Percentiles rank a stretch among this genome's conserved stretches.
Evolutionary conservation across 1,140 invertebrate genomes (phyloP).

Genomic region (Medauroidea extradentata): DNA sequence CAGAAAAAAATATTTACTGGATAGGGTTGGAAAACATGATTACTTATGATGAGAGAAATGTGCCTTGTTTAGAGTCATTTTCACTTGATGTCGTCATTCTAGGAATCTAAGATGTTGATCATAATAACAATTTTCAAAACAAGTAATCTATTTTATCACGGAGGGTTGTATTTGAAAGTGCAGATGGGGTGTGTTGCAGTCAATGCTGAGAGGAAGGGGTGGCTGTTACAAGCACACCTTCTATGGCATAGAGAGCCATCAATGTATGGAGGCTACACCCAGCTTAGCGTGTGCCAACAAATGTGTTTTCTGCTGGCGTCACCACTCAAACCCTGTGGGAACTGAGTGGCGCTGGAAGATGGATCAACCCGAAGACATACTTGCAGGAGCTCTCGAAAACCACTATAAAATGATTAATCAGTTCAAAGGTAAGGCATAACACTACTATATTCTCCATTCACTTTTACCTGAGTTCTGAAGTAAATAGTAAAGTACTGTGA

Average conservation of each 20-base stretch:
- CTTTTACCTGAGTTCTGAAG: too few relatives aligned
- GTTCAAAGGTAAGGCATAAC: constrained; percentile 51
- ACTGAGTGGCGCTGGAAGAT: constrained; percentile 65
- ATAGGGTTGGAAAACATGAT: too few relatives aligned
- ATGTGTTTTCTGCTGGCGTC: constrained; percentile 66
- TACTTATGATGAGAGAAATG: too few relatives aligned
- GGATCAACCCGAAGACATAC: constrained; percentile 52
- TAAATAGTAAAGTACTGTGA: neutral
- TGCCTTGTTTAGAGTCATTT: too few relatives aligned
- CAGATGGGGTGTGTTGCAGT: too few relatives aligned
- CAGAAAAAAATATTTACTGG: too few relatives aligned
- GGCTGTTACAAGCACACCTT: constrained; percentile 67
- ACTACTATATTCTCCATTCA: too few relatives aligned
- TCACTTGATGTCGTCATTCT: too few relatives aligned
- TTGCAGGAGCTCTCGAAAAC: constrained; percentile 51
- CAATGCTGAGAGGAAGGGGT: constrained; percentile 59
- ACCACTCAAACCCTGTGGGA: constrained; percentile 66
- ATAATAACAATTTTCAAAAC: too few relatives aligned
- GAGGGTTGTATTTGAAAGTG: too few relatives aligned
- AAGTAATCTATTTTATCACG: too few relatives aligned
- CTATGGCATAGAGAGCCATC: constrained; percentile 61
- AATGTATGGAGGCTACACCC: constrained; percentile 63
- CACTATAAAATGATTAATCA: constrained; percentile 59
- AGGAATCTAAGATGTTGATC: too few relatives aligned
- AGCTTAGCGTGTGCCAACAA: constrained; percentile 64